Base-by-base conservation (phyloP, 2,888 invertebrate genomes). In the Alloscopus bannaensis region DNA sequence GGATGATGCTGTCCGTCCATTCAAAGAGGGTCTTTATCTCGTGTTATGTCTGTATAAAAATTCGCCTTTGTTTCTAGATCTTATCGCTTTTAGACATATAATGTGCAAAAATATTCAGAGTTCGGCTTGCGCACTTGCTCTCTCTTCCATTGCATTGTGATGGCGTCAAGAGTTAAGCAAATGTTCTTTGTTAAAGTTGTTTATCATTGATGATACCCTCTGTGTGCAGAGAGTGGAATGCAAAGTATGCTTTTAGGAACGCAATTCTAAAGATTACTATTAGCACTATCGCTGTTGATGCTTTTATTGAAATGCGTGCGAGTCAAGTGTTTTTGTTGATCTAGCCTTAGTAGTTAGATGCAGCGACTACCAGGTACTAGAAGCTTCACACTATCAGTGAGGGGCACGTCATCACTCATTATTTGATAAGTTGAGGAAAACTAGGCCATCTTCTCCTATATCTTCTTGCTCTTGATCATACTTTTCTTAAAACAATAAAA, bases 381-480 rank as follows among this genome's bases (percentile, higher is more conserved):
- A n/a, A n/a, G n/a, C n/a, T n/a, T n/a, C n/a, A n/a, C n/a, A n/a
- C n/a, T n/a, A n/a, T n/a, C n/a, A n/a, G n/a, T n/a, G n/a, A n/a
- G n/a, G n/a, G n/a, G n/a, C n/a, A n/a, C n/a, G n/a, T n/a, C n/a
- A n/a, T n/a, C n/a, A n/a, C n/a, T n/a, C n/a, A n/a, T 26, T 28
- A 59, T 59, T 45, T 22, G 70, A 72, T 62, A 72, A 64, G 26
- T 47, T 45, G 29, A 29, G 55, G 62, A n/a, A 64, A 72, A 72
- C 64, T 72, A 72, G 72, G 72, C 55, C 72, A 72, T 72, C 70
- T 42, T 60, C 55, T 72, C 24, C 64, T 64, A 64, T 72, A 36
- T 71, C 20, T 22, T 26, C 16, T 28, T 29, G 22, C 28, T 29
- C 26, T 28, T 59, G 60, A 70, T 70, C 70, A 60, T 70, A 59